phyloP scores from a whole-genome alignment of 2,888 invertebrate species.

The Scaptomyza polygonia region DNA sequence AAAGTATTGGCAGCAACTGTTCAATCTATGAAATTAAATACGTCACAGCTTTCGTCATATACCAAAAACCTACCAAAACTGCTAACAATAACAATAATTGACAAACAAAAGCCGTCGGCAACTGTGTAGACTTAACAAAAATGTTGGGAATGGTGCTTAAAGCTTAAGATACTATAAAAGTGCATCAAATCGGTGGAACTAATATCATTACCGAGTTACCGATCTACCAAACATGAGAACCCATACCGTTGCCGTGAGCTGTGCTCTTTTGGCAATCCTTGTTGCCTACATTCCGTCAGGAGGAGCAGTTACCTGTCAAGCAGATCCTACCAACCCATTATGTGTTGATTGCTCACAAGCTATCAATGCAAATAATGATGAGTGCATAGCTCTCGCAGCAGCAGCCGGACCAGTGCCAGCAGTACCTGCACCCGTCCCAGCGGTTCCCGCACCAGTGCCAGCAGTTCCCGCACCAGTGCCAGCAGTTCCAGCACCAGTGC shows the following conservation, averaged over 20 bases:
- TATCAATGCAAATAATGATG: not conserved
- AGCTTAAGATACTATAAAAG: slow-evolving; percentile 15
- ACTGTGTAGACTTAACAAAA: slow-evolving; percentile 13
- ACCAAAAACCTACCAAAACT: not conserved
- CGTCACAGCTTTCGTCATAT: not conserved
- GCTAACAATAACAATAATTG: not conserved
- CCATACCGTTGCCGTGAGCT: slow-evolving; percentile 10
- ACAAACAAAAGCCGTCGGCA: slow-evolving; percentile 6
- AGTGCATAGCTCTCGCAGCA: not conserved
- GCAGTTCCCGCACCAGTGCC: no score
- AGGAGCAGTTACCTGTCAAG: slow-evolving; percentile 22
- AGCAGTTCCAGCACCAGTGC: no score
- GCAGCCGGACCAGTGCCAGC: not conserved
- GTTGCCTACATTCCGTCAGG: slow-evolving; percentile 12
- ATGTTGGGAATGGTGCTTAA: not conserved
- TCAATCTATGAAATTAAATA: not conserved
- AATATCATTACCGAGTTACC: slow-evolving; percentile 12
- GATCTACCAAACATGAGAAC: slow-evolving; percentile 16
- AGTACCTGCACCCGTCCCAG: no score
- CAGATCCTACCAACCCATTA: not conserved
- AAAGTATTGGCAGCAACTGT: not conserved
- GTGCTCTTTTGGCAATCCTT: slow-evolving; percentile 25
- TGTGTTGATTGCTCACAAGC: slow-evolving; percentile 17
- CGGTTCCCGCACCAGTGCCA: no score
- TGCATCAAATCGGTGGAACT: not conserved